Evolutionary conservation across 2,113 vertebrate species (phyloP), one percentile per base, ranked within the genome.

Genomic region (Tachuris rubrigastra): DNA sequence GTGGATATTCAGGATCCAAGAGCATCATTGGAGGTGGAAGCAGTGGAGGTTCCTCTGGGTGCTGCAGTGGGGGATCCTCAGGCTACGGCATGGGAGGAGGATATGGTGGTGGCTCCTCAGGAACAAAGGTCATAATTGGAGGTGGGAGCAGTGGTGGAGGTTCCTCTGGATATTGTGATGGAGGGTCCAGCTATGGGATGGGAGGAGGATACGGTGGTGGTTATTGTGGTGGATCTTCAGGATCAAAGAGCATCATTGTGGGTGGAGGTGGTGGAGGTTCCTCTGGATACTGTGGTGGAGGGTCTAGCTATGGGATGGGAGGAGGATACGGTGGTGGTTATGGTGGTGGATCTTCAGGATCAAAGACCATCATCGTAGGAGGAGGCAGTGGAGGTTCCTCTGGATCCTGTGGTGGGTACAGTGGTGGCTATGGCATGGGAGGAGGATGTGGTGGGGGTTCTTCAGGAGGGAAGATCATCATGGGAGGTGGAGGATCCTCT

Each of bases 351-450:
- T 73, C 39, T 3, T 80, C 60, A 6, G 89, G 89, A 1, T 0
- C 25, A 0, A 77, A 76, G 72, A 1, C 0, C 19, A 39, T 83
- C 5, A 21, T 73, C 7, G 88, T 0, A 42, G 23, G 78, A 2
- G 84, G 93, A 63, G 3, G 84, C 0, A 21, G 81, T 4, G 66
- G 75, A 6, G 65, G 58, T 3, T 86, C 44, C 21, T 88, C 30
- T 0, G 80, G 93, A 1, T 59, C 11, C 8, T 89, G 71, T 1
- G 0, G 73, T 12, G 72, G 77, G 33, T 91, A n/a, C 27, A 14
- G 47, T 12, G 47, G 47, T 12, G 23, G 87, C 12, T 39, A 28
- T 14, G 46, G 78, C 19, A 56, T 56, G 31, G 55, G 55, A 56
- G 55, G 78, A 12, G 63, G 44, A 28, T 85, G 5, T 2, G 19